A percentile compares a stretch with the other conserved stretches of the same genome.
phyloP scores from a whole-genome alignment of 1,140 invertebrate genomes.

The Bombus turneri region DNA sequence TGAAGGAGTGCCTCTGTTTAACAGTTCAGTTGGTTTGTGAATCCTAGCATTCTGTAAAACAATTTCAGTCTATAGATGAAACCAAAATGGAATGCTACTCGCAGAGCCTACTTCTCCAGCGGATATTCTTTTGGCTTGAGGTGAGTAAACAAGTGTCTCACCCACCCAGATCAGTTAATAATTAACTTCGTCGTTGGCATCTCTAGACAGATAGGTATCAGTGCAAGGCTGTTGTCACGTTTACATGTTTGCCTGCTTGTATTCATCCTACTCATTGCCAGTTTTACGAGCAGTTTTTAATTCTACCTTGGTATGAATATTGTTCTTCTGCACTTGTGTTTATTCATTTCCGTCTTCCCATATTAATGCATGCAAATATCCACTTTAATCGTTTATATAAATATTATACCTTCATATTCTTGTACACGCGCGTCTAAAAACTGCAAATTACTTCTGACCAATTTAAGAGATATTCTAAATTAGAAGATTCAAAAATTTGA shows the following conservation, averaged over 20 bases:
- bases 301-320: slow-evolving; percentile 38
- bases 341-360: slow-evolving; percentile 25
- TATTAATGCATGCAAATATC: slow-evolving; percentile 40
- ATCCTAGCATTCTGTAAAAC: slow-evolving; percentile 79
- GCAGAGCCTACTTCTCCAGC: slow-evolving; percentile 77
- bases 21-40: slow-evolving; percentile 79
- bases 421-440: background rate
- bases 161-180: slow-evolving; percentile 62
- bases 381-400: background rate
- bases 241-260: slow-evolving; percentile 49
- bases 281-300: slow-evolving; percentile 75
- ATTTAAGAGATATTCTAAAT: background rate
- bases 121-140: slow-evolving; percentile 80
- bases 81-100: slow-evolving; percentile 77
- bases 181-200: slow-evolving; percentile 53
- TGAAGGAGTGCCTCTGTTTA: slow-evolving; percentile 58
- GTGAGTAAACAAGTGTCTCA: slow-evolving; percentile 80
- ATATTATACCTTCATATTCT: background rate
- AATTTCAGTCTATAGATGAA: slow-evolving; percentile 80
- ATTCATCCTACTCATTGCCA: slow-evolving; percentile 52
- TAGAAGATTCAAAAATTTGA: background rate
- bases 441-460: background rate
- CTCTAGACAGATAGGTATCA: slow-evolving; percentile 56
- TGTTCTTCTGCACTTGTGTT: slow-evolving; percentile 8
- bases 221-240: slow-evolving; percentile 26